These are phyloP conservation scores for Misgurnus anguillicaudatus DNA, from an alignment of 2,113 vertebrate genomes.

Conservation along the genomic window DNA sequence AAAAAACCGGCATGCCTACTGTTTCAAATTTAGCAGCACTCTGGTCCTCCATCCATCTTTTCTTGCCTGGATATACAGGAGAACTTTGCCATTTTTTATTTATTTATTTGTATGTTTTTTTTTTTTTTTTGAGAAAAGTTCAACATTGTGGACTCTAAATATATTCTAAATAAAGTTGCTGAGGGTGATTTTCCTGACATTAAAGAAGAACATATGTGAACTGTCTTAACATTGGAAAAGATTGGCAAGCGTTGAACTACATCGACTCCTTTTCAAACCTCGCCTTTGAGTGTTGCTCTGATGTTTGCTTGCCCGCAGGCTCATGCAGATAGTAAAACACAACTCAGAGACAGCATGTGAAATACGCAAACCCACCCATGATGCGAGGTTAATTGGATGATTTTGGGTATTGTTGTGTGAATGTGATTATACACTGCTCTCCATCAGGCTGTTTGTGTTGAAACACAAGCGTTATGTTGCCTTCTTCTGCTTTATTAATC, in stretches of 20 bases:
- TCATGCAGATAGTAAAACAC: neutral
- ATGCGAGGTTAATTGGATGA: neutral
- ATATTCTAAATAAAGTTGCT: neutral
- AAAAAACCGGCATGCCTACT: neutral
- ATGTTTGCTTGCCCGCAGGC: neutral
- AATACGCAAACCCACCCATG: neutral
- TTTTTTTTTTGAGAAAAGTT: neutral
- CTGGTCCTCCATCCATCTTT: neutral
- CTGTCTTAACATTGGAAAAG: neutral
- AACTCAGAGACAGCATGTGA: neutral
- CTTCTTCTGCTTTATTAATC: conserved; percentile 53
- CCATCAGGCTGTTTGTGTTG: neutral
- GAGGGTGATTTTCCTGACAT: neutral
- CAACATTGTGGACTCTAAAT: neutral
- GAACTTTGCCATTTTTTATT: conserved; percentile 4
- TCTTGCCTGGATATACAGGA: neutral
- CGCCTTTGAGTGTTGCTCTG: neutral
- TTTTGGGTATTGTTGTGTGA: neutral
- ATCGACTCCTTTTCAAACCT: neutral
- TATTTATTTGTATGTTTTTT: neutral
- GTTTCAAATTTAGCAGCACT: neutral
- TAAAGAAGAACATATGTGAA: neutral
- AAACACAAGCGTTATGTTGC: neutral
- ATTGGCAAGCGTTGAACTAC: neutral
- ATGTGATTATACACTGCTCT: neutral